Percentiles rank a stretch among this genome's conserved stretches.
Evolutionary conservation across 2,888 invertebrate genomes (phyloP).

Genomic region (Uloborus plumipes): DNA sequence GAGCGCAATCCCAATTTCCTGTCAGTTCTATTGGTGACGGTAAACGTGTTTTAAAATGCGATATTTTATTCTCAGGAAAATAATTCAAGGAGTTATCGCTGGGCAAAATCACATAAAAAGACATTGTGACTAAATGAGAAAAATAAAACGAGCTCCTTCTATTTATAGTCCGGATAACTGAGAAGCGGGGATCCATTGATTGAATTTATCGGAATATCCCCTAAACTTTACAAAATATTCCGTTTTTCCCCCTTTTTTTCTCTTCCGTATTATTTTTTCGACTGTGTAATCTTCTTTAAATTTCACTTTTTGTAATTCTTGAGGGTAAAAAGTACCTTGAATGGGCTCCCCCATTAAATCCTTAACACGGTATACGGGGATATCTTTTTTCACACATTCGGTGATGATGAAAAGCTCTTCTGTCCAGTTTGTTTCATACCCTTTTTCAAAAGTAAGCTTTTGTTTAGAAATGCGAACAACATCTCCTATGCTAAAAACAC

Average conservation of each 20-base stretch:
- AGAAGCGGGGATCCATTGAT: conserved; percentile 16
- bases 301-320: conserved; percentile 41
- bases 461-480: conserved; percentile 26
- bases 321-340: conserved; percentile 19
- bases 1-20: conserved; percentile 17
- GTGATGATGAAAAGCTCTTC: conserved; percentile 25
- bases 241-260: not conserved
- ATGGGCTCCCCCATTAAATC: conserved; percentile 17
- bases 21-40: conserved; percentile 2
- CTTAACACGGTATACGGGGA: conserved; percentile 6
- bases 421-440: conserved; percentile 31
- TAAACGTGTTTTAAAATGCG: conserved; percentile 16
- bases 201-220: conserved; percentile 13
- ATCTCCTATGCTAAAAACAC: conserved; percentile 1
- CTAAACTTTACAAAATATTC: conserved; percentile 25
- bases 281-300: conserved; percentile 1
- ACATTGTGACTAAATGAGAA: conserved; percentile 1
- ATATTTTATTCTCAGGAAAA: conserved; percentile 38
- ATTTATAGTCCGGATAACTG: conserved; percentile 21
- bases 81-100: conserved; percentile 8
- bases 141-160: not conserved
- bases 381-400: conserved; percentile 27
- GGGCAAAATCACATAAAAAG: conserved; percentile 22
- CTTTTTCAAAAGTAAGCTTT: conserved; percentile 30
- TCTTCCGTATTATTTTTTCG: conserved; percentile 25